These are phyloP conservation scores for Saxidomus purpurata DNA, from an alignment of 1,140 invertebrate genomes.

Conservation along the genomic window DNA sequence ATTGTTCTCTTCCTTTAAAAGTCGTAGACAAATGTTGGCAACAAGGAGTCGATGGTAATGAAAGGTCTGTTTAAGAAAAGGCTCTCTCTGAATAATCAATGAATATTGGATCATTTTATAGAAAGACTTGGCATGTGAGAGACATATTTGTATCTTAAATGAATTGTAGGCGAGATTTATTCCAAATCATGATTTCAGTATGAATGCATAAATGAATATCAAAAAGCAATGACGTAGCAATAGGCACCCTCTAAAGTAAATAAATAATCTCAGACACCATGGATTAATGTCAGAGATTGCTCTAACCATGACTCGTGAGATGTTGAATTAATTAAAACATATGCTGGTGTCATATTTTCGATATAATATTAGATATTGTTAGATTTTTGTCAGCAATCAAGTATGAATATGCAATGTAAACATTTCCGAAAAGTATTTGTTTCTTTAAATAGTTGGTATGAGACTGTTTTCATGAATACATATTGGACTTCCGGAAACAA, in stretches of 20 bases:
- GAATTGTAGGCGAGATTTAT: background rate
- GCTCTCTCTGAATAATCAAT: background rate
- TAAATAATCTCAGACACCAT: background rate
- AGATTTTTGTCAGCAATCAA: background rate
- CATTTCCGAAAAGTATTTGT: background rate
- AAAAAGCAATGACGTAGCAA: background rate
- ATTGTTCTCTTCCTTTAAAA: no score
- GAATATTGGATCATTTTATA: background rate
- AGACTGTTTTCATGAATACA: background rate
- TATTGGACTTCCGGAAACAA: background rate
- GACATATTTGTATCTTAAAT: slow-evolving; percentile 1
- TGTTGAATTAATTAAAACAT: background rate
- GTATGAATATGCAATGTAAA: background rate
- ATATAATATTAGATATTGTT: background rate
- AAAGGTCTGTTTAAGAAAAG: background rate
- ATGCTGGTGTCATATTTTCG: background rate
- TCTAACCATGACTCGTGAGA: background rate
- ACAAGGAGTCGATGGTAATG: no score
- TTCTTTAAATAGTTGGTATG: background rate
- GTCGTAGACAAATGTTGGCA: no score
- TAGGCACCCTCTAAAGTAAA: background rate
- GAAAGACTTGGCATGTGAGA: background rate
- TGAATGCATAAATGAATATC: background rate
- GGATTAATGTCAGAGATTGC: background rate
- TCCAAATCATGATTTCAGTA: background rate